Evolutionary conservation across 2,888 invertebrate species (phyloP), one percentile per base, ranked within the genome.

Genomic region (Diaprepes abbreviatus): DNA sequence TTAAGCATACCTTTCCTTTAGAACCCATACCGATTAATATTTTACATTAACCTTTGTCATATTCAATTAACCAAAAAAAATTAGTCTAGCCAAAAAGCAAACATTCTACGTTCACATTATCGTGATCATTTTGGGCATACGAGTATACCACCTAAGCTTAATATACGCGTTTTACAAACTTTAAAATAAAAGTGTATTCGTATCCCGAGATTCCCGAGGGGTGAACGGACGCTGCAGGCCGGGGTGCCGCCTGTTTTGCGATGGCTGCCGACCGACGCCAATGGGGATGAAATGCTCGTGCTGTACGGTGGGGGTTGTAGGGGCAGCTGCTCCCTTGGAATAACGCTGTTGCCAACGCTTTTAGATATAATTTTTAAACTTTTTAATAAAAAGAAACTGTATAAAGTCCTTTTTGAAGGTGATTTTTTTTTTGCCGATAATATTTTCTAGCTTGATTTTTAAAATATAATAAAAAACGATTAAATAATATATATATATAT

Each of bases 231-330:
- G 70, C 77, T 76, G 74, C 76, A 77, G 71, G 64, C 71, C 65
- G 58, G 69, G 75, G 74, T 73, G 75, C 78, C 80, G 77, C 82
- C 82, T 78, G 74, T 78, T 79, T 79, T 69, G 77, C 74, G 78
- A 82, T 82, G 82, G 82, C 82, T 78, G 81, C 76, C 75, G 60
- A 60, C 69, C 73, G 58, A 69, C 64, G 69, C 79, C 80, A 77
- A 79, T 78, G 66, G 73, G 70, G 73, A 54, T 54, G 60, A 62
- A 70, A 70, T 71, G 76, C 73, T 77, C 78, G 79, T 78, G 79
- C 76, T 78, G 78, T 76, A 74, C 72, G 59, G 68, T 59, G 75
- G 79, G 79, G 80, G 76, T 75, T 74, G 75, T 66, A 80, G 78
- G 78, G 78, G 77, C 80, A 76, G 72, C 43, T 65, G 65, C 14